Evolutionary conservation across 2,888 invertebrate genomes (phyloP), one percentile per base, ranked within the genome.

Genomic region (Sinhomidia bicolor): DNA sequence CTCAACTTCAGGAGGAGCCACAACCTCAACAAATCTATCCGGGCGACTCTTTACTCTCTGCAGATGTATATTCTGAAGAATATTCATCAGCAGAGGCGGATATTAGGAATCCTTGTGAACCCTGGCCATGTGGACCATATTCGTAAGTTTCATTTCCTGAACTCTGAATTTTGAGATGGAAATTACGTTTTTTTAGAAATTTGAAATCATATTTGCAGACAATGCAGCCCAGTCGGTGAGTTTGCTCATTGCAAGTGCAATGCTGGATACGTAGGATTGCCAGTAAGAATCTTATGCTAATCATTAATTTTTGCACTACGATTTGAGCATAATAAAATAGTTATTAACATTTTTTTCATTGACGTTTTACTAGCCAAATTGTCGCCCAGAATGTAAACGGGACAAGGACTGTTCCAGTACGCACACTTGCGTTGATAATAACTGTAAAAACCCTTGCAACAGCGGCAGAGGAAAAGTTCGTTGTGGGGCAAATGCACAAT

Each of bases 81-180:
- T 60, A 62, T 10, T 12, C 60, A 14, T 76, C 44, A 9, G 29
- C n/a, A 12, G 54, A 32, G 20, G 51, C 5, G 1, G 82, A 82
- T 0, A 1, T 65, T 10, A 41, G 84, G 5, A 84, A 76, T 26
- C 82, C 79, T 14, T 88, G 85, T 60, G 82, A 85, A 54, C 83
- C 89, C 36, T 90, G 90, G 90, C 90, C 90, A 5, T 90, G 90
- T 51, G 90, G 90, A 51, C 87, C 90, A 17, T 74, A 82, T 23
- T 82, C 80, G 89, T 89, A 44, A 76, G 79, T 36, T 20, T 62
- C n/a, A 29, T 17, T 26, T 44, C 32, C 20, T n/a, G n/a, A n/a
- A 26, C 23, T 23, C 14, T 14, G 5, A n/a, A n/a, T n/a, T n/a
- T n/a, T n/a, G n/a, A n/a, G n/a, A n/a, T n/a, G n/a, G n/a, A n/a